Percentiles rank a stretch among this genome's conserved stretches.
These are phyloP conservation scores for Sciurus niger DNA, from an alignment of 2,113 vertebrate genomes.

Conservation along the genomic window DNA sequence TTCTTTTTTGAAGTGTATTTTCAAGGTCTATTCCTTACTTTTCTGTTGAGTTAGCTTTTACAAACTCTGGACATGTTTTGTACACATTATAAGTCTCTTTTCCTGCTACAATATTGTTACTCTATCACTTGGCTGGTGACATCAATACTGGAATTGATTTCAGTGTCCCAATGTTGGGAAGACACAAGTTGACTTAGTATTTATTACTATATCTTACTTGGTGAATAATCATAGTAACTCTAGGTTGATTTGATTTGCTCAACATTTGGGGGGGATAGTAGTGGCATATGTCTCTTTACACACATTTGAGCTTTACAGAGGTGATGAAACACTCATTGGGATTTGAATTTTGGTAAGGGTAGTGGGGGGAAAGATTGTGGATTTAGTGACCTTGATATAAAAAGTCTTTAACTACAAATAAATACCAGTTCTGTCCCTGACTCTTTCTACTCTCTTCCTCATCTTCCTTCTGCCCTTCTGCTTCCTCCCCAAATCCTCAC, in stretches of 20 bases:
- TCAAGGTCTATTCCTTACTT: neutral
- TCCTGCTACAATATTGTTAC: neutral
- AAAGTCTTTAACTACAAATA: neutral
- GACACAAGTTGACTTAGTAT: neutral
- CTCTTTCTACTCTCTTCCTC: neutral
- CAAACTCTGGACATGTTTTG: neutral
- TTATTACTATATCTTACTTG: neutral
- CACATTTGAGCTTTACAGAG: neutral
- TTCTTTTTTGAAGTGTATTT: neutral
- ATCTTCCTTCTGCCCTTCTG: neutral
- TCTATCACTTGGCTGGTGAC: neutral
- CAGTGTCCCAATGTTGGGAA: neutral
- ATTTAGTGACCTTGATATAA: constrained; percentile 8
- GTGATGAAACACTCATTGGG: neutral
- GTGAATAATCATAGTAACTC: neutral
- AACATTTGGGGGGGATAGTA: rapidly evolving
- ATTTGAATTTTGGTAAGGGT: constrained; percentile 14
- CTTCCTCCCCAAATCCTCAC: neutral
- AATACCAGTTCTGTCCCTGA: neutral
- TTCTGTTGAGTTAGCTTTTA: neutral
- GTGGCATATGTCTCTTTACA: neutral
- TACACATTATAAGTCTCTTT: neutral
- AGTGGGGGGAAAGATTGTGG: neutral
- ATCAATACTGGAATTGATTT: neutral
- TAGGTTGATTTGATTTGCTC: constrained; percentile 40